Conservation (phyloP, 2,113 vertebrate species). For the Setophaga kirtlandii region DNA sequence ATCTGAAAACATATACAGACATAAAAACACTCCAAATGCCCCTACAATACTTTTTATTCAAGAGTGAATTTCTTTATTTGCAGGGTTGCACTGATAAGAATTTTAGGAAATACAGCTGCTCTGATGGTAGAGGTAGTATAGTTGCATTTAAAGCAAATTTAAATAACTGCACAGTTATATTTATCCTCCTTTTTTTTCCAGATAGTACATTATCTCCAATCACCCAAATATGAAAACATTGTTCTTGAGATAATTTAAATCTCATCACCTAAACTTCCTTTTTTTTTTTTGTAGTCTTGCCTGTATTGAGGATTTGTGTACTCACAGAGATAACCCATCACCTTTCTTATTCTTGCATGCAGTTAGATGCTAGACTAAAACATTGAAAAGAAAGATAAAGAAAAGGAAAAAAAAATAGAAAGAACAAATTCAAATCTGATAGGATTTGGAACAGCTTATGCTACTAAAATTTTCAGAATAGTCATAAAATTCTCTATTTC, state of each 20-base stretch:
- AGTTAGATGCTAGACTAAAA: not conserved
- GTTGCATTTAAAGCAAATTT: not conserved
- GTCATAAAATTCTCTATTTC: not conserved
- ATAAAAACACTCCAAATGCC: not conserved
- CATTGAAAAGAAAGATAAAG: not conserved
- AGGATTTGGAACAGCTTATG: not conserved
- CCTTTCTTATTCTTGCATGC: not conserved
- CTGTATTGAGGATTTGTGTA: not conserved
- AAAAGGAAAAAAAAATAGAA: not conserved
- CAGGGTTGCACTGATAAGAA: not conserved
- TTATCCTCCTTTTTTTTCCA: accelerated
- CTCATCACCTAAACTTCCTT: not conserved
- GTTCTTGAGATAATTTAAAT: not conserved
- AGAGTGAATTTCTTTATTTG: not conserved
- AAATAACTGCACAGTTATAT: not conserved
- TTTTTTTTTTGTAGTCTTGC: not conserved
- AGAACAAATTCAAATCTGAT: not conserved
- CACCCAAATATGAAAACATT: not conserved
- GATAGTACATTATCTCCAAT: not conserved
- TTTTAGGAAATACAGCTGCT: not conserved
- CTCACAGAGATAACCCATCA: not conserved
- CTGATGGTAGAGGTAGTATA: not conserved
- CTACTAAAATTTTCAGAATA: not conserved
- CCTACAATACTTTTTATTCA: not conserved
- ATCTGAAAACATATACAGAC: not conserved